phyloP scores from a whole-genome alignment of 1,140 invertebrate species.

The Octopus sinensis region DNA sequence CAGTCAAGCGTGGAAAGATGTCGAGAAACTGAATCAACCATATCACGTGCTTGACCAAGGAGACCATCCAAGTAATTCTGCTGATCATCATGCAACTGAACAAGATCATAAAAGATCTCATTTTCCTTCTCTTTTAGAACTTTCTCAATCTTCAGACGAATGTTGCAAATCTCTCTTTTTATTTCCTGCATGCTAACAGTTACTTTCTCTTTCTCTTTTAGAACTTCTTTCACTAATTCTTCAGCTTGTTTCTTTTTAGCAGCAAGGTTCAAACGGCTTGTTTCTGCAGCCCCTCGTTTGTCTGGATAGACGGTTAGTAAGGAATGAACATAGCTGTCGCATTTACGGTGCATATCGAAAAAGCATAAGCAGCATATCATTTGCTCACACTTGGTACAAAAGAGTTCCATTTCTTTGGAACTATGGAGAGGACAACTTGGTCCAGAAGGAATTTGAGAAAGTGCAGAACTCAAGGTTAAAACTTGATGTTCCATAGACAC shows the following conservation, averaged over 20 bases:
- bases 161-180: not conserved
- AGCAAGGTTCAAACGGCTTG: not conserved
- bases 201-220: not conserved
- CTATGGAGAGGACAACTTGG: not conserved
- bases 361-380: constrained; percentile 2
- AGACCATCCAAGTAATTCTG: not conserved
- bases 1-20: not conserved
- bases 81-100: not conserved
- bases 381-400: not conserved
- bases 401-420: constrained; percentile 1
- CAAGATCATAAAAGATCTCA: not conserved
- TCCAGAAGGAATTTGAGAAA: not conserved
- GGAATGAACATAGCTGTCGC: not conserved
- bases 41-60: not conserved
- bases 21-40: not conserved
- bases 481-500: not conserved
- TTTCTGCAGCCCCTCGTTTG: not conserved
- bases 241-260: not conserved
- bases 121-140: not conserved
- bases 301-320: not conserved
- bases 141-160: not conserved
- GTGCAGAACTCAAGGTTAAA: not conserved
- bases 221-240: not conserved
- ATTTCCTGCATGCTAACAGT: not conserved
- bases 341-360: constrained; percentile 4